Percentiles rank a stretch among this genome's conserved stretches.
These are phyloP conservation scores for Porites lutea DNA, from an alignment of 64 coral and sea anemone species.

Conservation along the genomic window DNA sequence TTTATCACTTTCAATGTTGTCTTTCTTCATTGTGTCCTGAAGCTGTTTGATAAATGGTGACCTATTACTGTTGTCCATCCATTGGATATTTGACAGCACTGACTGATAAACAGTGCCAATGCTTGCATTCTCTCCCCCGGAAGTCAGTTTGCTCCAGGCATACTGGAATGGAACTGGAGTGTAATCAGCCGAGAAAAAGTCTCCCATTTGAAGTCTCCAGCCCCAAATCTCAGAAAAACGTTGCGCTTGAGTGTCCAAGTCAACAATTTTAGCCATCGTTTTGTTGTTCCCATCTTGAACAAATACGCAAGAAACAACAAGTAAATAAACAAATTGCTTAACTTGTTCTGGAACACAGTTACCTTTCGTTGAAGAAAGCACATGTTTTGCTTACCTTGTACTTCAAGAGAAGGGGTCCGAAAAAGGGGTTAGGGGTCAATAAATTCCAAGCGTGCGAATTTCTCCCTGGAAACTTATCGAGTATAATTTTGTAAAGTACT, in stretches of 20 bases:
- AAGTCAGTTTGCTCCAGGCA: constrained; percentile 32
- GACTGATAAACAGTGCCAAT: constrained; percentile 23
- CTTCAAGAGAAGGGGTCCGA: too few species aligned
- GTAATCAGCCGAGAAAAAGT: constrained; percentile 62
- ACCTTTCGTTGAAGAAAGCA: too few species aligned
- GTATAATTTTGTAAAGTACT: too few species aligned
- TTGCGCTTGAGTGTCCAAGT: constrained; percentile 61
- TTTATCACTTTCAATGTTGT: background rate
- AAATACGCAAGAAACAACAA: background rate
- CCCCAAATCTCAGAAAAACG: constrained; percentile 58
- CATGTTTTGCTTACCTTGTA: too few species aligned
- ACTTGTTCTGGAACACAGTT: too few species aligned
- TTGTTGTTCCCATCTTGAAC: constrained; percentile 44
- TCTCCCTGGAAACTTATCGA: too few species aligned
- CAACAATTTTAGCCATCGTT: constrained; percentile 41
- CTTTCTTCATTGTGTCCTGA: background rate
- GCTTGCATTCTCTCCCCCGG: too few species aligned
- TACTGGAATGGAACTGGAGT: constrained; percentile 55
- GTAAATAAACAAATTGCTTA: too few species aligned
- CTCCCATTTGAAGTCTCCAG: constrained; percentile 65
- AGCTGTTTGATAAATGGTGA: constrained; percentile 13
- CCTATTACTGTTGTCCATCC: background rate
- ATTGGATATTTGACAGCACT: constrained; percentile 6
- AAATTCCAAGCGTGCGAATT: too few species aligned
- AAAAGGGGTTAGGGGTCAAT: too few species aligned